Evolutionary conservation across 2,888 invertebrate genomes (phyloP), one percentile per base, ranked within the genome.

Genomic region (Mesoligia furuncula): DNA sequence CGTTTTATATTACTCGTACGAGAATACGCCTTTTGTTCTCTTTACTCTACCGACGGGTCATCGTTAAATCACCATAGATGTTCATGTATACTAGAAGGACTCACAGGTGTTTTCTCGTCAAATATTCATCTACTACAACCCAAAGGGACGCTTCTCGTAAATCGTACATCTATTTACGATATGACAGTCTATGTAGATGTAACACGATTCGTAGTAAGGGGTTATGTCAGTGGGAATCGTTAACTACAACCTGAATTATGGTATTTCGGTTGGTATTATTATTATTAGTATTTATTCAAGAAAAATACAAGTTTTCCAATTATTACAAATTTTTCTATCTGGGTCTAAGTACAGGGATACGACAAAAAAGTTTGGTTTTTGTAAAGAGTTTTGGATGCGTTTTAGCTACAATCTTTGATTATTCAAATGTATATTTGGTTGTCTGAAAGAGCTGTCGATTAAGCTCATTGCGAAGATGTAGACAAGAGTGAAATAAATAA

Each of bases 81-180:
- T 65, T 24, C 8, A 54, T 31, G 59, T 66, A n/a, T 67, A 74
- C 74, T 75, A 36, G 48, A 59, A 51, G 48, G 54, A 59, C 73
- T 48, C 48, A 57, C 70, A 59, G 57, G 66, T 80, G 72, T 83
- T 84, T 80, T 76, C 80, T 80, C 76, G 76, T 84, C 70, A 85
- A 85, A 80, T 83, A 85, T 83, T 84, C 75, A 80, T 80, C 65
- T 27, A 68, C 31, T 27, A 57, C 31, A 45, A 59, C 61, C 84
- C 84, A 48, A 81, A 79, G 73, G 79, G 79, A 73, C 54, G 69
- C 24, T 83, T 83, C 73, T 70, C 65, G 72, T 81, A 83, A 69
- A 83, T 69, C 78, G 78, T 72, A 68, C 57, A 81, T 45, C 62
- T 78, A 72, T 83, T 68, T 78, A 65, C 57, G 71, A 83, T 42